phyloP scores from a whole-genome alignment of 1,140 invertebrate genomes.

The Carposina sasakii region DNA sequence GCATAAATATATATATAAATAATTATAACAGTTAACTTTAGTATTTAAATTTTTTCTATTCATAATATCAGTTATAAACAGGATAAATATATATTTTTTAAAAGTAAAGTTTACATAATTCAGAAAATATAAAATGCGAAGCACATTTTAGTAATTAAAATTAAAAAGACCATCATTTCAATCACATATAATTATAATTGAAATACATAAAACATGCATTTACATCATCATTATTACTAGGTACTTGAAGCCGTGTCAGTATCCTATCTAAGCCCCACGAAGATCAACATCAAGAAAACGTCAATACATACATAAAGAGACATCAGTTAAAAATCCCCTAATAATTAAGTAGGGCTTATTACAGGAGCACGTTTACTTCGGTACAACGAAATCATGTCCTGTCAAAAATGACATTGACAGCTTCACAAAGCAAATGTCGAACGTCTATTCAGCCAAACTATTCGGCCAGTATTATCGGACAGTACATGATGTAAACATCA shows the following conservation, averaged over 20 bases:
- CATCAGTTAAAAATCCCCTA: neutral
- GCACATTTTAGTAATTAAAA: slow-evolving; percentile 24
- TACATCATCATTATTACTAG: slow-evolving; percentile 37
- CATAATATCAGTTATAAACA: neutral
- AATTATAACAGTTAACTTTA: neutral
- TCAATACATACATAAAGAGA: neutral
- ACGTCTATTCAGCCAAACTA: neutral
- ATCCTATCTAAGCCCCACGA: neutral
- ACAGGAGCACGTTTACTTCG: neutral
- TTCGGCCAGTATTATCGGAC: neutral
- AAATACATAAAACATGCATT: slow-evolving; percentile 50
- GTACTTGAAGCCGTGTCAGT: slow-evolving; percentile 34
- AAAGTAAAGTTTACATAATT: slow-evolving; percentile 3
- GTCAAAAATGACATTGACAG: neutral
- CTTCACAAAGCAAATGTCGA: neutral
- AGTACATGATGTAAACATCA: neutral
- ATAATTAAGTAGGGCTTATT: neutral
- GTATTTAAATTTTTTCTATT: neutral
- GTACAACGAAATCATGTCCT: neutral
- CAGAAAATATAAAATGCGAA: slow-evolving; percentile 11
- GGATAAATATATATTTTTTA: slow-evolving; percentile 30
- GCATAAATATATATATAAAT: neutral
- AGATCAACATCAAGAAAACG: neutral
- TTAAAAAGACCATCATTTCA: slow-evolving; percentile 27
- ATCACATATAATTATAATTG: slow-evolving; percentile 49